These are phyloP conservation scores for Cebidichthys violaceus DNA, from an alignment of 2,113 vertebrate species.

Conservation along the genomic window DNA sequence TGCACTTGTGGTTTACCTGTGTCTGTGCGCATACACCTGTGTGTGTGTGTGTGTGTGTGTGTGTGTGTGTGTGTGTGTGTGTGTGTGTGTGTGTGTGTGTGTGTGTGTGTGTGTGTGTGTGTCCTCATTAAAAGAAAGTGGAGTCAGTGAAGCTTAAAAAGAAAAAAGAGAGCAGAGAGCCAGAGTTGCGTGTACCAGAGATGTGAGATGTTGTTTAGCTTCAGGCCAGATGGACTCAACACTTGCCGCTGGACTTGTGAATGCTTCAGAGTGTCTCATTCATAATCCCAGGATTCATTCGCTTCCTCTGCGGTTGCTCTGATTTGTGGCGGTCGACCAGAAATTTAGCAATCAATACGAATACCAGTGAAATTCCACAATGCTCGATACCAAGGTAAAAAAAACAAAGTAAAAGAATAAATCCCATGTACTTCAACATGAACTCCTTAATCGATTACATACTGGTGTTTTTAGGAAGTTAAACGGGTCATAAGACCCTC, in stretches of 20 bases:
- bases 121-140: conserved; percentile 41
- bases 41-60: conserved; percentile 1
- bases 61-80: conserved; percentile 9
- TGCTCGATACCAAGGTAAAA: too few species aligned
- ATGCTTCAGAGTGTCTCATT: conserved; percentile 18
- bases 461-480: too few species aligned
- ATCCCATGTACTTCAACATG: too few species aligned
- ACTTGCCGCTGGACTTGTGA: conserved; percentile 34
- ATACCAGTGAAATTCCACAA: too few species aligned
- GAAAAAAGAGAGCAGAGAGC: conserved; percentile 1
- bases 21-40: neutral
- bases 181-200: conserved; percentile 11
- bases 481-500: too few species aligned
- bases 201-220: conserved; percentile 43
- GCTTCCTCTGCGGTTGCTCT: neutral
- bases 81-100: conserved; percentile 1
- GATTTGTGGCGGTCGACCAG: too few species aligned
- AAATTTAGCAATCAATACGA: too few species aligned
- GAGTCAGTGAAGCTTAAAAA: conserved; percentile 41
- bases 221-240: conserved; percentile 26
- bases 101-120: neutral
- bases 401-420: too few species aligned
- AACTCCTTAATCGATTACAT: too few species aligned
- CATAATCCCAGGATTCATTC: neutral
- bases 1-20: conserved; percentile 29